Evolutionary conservation across 2,888 invertebrate genomes (phyloP).

Genomic region (Gibbula magus): DNA sequence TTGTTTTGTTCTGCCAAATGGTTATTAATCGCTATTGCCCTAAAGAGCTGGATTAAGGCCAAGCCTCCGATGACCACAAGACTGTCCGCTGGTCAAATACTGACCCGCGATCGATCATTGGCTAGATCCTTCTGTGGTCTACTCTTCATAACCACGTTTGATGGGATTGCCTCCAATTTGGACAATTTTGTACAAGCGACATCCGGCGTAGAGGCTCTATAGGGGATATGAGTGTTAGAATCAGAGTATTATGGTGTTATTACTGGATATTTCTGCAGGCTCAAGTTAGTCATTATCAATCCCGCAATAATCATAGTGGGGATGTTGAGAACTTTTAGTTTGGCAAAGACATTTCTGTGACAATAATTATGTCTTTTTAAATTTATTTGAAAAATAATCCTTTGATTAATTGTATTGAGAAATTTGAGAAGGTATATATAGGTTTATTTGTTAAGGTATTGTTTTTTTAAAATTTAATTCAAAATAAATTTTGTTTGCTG

Average conservation of each 20-base stretch:
- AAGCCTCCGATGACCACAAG: not conserved
- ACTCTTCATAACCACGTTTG: not conserved
- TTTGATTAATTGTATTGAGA: too few species aligned
- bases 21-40: not conserved
- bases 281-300: too few species aligned
- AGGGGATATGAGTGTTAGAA: not conserved
- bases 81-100: not conserved
- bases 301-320: too few species aligned
- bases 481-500: too few species aligned
- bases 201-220: not conserved
- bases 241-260: not conserved
- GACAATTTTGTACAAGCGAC: constrained; percentile 3
- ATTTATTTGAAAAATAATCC: too few species aligned
- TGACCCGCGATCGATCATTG: not conserved
- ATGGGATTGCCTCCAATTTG: constrained; percentile 1
- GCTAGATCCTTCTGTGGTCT: not conserved
- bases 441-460: too few species aligned
- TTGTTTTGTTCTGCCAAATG: not conserved
- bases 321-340: too few species aligned
- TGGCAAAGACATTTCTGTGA: too few species aligned
- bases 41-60: not conserved
- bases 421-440: too few species aligned
- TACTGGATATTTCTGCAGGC: not conserved
- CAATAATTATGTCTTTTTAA: too few species aligned
- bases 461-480: too few species aligned